Base-by-base conservation (phyloP, 2,888 invertebrate genomes). In the Brenthis ino region DNA sequence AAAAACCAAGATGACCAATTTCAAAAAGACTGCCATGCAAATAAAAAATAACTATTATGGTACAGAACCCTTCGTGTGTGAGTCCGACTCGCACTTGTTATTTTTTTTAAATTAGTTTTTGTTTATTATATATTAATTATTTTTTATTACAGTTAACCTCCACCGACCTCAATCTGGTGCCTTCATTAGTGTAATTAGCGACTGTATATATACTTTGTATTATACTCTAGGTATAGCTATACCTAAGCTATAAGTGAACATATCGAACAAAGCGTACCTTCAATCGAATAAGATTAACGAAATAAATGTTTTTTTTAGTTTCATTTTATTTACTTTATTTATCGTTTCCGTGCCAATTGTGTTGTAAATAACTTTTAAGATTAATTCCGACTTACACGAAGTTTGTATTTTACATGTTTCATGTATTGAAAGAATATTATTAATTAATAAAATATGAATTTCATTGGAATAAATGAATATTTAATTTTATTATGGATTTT, bases 161-260 rank as follows among this genome's bases (percentile, higher is more conserved):
- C 92, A 91, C 92, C 92, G 91, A 91, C 91, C 92, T 91, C 91
- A 91, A 86, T 85, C 87, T 86, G 93, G 92, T 93, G 92, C 93
- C 92, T 92, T 92, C 90, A 82, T 85, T 88, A 91, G 86, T 85
- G 82, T 85, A 90, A 86, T 76, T 82, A 85, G 85, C 85, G 85
- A 85, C 80, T 84, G 88, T 91, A 91, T 91, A 91, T 84, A 91
- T 91, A 91, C 78, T 80, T 76, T 91, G 89, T 90, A 91, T 84
- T 76, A 87, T 89, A 89, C 81, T 76, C 56, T 82, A 82, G 82
- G 83, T 86, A 85, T 86, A 87, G 82, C 65, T 76, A 75, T 76
- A 77, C 72, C 69, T 67, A 72, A 69, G 67, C 68, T 76, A 63
- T 80, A 79, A 75, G 77, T 80, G 80, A 79, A 82, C 80, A 84